Evolutionary conservation across 1,140 invertebrate species (phyloP).

Genomic region (Oreohelix idahoensis): DNA sequence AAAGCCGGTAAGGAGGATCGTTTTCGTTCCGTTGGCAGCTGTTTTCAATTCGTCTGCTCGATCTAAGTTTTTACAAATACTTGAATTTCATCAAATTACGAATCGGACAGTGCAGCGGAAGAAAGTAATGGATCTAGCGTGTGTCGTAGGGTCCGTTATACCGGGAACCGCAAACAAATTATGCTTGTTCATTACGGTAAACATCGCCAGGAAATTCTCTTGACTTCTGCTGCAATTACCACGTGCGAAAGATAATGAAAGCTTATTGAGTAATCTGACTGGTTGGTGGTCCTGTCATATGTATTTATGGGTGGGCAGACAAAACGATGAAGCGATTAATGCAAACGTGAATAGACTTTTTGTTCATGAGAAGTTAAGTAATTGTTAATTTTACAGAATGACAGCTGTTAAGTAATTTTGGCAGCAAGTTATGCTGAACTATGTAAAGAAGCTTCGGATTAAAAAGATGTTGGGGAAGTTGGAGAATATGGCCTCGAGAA

Average conservation of each 20-base stretch:
- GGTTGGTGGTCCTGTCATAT: background rate
- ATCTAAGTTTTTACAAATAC: constrained; percentile 11
- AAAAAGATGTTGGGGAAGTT: too few relatives aligned
- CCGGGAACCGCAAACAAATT: background rate
- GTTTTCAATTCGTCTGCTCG: background rate
- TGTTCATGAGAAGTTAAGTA: too few relatives aligned
- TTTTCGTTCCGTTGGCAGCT: background rate
- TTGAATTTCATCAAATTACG: constrained; percentile 7
- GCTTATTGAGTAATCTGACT: background rate
- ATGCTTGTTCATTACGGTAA: background rate
- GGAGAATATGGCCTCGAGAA: too few relatives aligned
- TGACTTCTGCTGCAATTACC: background rate
- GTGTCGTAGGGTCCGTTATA: background rate
- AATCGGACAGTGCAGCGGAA: constrained; percentile 11
- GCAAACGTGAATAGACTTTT: too few relatives aligned
- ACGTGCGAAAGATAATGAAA: background rate
- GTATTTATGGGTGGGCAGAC: background rate
- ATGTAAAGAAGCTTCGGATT: too few relatives aligned
- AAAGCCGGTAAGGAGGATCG: background rate
- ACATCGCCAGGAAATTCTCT: background rate
- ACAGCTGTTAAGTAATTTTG: too few relatives aligned
- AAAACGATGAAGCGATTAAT: too few relatives aligned
- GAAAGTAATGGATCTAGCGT: constrained; percentile 3
- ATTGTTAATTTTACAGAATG: too few relatives aligned
- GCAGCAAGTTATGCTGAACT: too few relatives aligned